Evolutionary conservation across 2,113 vertebrate species (phyloP).

Genomic region (Osmerus mordax): DNA sequence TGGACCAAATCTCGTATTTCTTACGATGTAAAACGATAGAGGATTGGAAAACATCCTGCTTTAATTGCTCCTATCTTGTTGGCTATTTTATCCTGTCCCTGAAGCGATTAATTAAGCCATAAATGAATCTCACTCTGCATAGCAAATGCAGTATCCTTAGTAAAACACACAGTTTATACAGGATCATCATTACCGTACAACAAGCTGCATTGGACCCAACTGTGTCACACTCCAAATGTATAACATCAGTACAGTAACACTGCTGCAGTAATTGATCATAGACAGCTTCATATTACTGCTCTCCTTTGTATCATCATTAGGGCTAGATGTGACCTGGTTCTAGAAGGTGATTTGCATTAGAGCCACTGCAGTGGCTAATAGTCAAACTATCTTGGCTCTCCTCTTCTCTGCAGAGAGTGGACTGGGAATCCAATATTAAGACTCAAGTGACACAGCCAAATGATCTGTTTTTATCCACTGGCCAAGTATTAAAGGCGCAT

Average conservation of each 20-base stretch:
- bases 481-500: too few species aligned
- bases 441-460: not conserved
- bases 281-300: not conserved
- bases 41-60: slow-evolving; percentile 42
- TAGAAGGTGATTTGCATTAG: not conserved
- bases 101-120: slow-evolving; percentile 57
- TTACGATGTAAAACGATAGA: slow-evolving; percentile 55
- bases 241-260: too few species aligned
- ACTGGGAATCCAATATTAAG: slow-evolving; percentile 28
- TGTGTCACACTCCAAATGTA: slow-evolving; percentile 8
- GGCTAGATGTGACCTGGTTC: not conserved
- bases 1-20: slow-evolving; percentile 59
- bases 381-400: too few species aligned
- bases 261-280: not conserved
- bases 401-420: not conserved
- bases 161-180: slow-evolving; percentile 49
- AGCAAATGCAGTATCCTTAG: slow-evolving; percentile 47
- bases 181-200: slow-evolving; percentile 7
- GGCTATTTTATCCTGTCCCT: slow-evolving; percentile 52
- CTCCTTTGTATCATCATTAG: slow-evolving; percentile 17
- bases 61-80: slow-evolving; percentile 61
- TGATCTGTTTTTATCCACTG: too few species aligned
- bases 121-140: slow-evolving; percentile 35
- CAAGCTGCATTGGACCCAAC: slow-evolving; percentile 31
- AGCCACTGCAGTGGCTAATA: not conserved